Conservation (phyloP, 2,113 vertebrate genomes). For the Pollimyrus isidori region DNA sequence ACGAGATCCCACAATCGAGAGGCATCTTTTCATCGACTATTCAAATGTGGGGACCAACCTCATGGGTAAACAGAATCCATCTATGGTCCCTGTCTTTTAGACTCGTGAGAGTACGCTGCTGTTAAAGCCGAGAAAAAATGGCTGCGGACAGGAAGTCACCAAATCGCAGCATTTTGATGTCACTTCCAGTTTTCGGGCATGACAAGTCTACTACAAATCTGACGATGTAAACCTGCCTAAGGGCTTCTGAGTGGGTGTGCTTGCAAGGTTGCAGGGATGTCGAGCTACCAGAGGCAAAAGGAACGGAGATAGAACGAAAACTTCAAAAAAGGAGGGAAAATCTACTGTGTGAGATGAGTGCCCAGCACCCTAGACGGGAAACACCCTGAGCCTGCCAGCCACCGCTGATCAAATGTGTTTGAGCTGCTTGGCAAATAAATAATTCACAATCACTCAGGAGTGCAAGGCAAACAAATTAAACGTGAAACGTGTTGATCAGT, state of each 20-base stretch:
- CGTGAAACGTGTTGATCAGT: conserved; percentile 2
- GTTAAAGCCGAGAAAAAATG: background rate
- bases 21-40: background rate
- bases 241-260: background rate
- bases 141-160: background rate
- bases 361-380: background rate
- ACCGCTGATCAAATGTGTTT: background rate
- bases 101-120: background rate
- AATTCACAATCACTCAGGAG: background rate
- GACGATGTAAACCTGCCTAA: background rate
- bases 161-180: background rate
- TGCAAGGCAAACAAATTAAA: background rate
- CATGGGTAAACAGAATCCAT: background rate
- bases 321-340: background rate
- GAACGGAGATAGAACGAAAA: background rate
- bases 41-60: background rate
- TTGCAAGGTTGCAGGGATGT: background rate
- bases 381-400: background rate
- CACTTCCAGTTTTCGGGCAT: background rate
- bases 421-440: background rate
- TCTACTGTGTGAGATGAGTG: background rate
- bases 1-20: background rate
- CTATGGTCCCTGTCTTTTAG: background rate
- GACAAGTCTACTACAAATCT: background rate
- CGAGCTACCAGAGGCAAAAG: background rate